Evolutionary conservation across 2,888 invertebrate species (phyloP), one percentile per base, ranked within the genome.

Genomic region (Aporophyla lueneburgensis): DNA sequence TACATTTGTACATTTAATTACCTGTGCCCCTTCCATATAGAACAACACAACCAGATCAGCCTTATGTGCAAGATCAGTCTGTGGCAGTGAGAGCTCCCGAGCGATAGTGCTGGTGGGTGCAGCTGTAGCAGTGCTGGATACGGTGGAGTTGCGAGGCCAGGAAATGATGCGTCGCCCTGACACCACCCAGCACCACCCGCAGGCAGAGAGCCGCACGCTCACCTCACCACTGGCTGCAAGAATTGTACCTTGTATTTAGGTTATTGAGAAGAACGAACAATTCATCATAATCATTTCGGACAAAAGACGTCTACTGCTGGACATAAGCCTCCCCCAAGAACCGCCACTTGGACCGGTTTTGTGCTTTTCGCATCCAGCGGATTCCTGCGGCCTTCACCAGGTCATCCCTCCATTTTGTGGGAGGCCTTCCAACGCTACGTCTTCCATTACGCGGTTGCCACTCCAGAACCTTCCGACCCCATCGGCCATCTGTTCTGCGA

Each of bases 41-140:
- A 98, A 98, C 0, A 99, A 97, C 46, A 97, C 97, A 1, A 98
- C 98, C 24, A 99, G 97, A 77, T 99, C 98, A 0, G 99, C 98
- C 89, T 98, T 98, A 93, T 99, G 99, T 0, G 99, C 98, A 24
- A 99, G 97, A 93, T 99, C 99, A 87, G 99, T 99, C 85, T 99
- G 98, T 0, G 99, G 99, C 59, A 99, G 93, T 0, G 98, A 98
- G 21, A 99, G 96, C 92, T 99, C 99, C 56, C 98, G 97, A 86
- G 99, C 99, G 63, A 98, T 98, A 3, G 88, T 90, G 51, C 87
- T 91, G 0, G 88, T 86, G 2, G 90, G 97, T 73, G 90, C 85
- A 0, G 88, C 84, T 0, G 91, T 85, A 0, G 89, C 78, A 6
- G 76, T 71, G 1, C 81, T 87, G 6, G 84, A 85, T 1, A 85